A percentile compares a stretch with the other conserved stretches of the same genome.
Evolutionary conservation across 92 coral and sea anemone species (phyloP).

Genomic region (Palythoa caribaeorum): DNA sequence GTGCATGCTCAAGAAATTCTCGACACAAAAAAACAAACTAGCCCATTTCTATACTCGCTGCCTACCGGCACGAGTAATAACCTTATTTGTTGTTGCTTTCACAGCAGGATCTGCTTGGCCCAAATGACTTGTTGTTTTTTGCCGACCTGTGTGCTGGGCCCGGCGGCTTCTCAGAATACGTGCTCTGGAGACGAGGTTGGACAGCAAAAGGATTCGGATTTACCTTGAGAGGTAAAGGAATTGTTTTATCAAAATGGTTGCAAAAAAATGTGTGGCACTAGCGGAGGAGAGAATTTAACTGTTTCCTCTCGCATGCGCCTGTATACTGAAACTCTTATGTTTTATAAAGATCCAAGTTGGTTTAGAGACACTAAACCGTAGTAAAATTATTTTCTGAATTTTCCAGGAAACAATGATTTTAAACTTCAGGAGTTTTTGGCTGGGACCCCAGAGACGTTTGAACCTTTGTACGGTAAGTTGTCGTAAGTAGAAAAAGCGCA

Average conservation of each 20-base stretch:
- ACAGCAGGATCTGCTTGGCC: constrained; percentile 85
- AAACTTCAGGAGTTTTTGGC: constrained; percentile 92
- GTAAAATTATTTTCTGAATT: not conserved
- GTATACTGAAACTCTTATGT: too few relatives aligned
- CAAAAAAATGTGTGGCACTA: not conserved
- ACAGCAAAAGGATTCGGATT: constrained; percentile 96
- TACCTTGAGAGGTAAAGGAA: constrained; percentile 79
- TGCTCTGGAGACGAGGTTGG: constrained; percentile 96
- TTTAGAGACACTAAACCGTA: not conserved
- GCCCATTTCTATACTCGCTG: too few relatives aligned
- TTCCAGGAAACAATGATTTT: constrained; percentile 90
- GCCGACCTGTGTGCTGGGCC: constrained; percentile 99
- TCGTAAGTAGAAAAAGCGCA: not conserved
- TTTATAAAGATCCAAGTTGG: not conserved
- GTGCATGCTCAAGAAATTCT: too few relatives aligned
- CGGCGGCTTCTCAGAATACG: constrained; percentile 97
- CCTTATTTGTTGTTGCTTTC: not conserved
- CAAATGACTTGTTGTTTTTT: constrained; percentile 91
- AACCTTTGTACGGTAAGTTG: constrained; percentile 94
- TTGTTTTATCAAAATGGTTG: not conserved
- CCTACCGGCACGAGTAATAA: too few relatives aligned
- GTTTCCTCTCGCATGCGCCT: too few relatives aligned
- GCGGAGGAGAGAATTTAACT: too few relatives aligned
- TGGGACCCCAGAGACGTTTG: constrained; percentile 99
- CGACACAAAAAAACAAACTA: too few relatives aligned